Evolutionary conservation across 2,113 vertebrate species (phyloP), one percentile per base, ranked within the genome.

Genomic region (Macroglossus sobrinus): DNA sequence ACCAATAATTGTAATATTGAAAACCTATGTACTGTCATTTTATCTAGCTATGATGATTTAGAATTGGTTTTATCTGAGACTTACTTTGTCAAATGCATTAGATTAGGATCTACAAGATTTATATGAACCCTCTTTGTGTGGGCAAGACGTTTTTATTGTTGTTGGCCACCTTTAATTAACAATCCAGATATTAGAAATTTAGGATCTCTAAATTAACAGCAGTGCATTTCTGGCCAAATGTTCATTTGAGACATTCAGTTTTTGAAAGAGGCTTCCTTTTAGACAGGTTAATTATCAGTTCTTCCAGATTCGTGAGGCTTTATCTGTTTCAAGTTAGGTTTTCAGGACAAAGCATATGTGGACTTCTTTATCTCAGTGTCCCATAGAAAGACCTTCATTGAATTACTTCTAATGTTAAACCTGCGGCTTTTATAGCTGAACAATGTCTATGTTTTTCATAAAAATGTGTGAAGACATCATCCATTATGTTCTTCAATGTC

Each of bases 261-360:
- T 68, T 89, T 57, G 53, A 71, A 81, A 94, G 24, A 3, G 7
- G 26, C 35, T 92, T 24, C 95, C 63, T 93, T 94, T 75, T 88
- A 72, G 50, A 87, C 68, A 92, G 45, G 43, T 90, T 88, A 55
- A 96, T 97, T 95, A 95, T 80, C 33, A 88, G 45, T 95, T 91
- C 72, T 15, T 79, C 33, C 66, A 93, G 38, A 84, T 66, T 95
- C 15, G 59, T 47, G 84, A 71, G 64, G 38, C 16, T 92, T 35
- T 74, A 40, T 81, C 35, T 43, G 24, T 76, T 95, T 96, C 72
- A 80, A 71, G 59, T 89, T 71, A 84, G 18, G 2, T 81, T 89
- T 95, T 80, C 14, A 88, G 68, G 81, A 88, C 76, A 47, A 14
- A 91, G 21, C 28, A 64, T 79, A 61, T 2, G n/a, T 55, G 63